Base-by-base conservation (phyloP, 2,797 vertebrate species). In the Adrianichthys oophorus region DNA sequence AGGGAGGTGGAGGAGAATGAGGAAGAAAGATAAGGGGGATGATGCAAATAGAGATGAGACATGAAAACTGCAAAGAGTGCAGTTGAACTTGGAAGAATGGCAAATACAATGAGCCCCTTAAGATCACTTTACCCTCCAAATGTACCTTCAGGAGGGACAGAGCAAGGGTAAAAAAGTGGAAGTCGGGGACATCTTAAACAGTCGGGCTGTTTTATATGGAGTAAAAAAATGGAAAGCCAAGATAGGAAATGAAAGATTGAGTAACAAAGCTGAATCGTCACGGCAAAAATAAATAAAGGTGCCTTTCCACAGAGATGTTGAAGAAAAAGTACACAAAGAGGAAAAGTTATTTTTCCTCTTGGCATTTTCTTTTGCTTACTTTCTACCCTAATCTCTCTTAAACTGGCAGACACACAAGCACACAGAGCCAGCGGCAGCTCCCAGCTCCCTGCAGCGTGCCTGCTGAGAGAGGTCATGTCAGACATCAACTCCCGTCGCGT, bases 391-490 rank as follows among this genome's bases (percentile, higher is more conserved):
- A 47, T 54, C 6, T 44, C 52, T 53, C 52, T 48, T 41, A 48
- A 53, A 57, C 59, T 59, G 66, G 41, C 59, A 78, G 71, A 82
- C 87, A 90, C 84, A 86, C 79, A 74, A 41, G 79, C 72, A 49
- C 65, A 63, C 78, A 65, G 65, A 76, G 72, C 78, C 80, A 82
- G 79, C 74, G 32, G 82, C 80, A 83, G 78, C 85, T 87, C 86
- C 79, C 79, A 83, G 80, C 79, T 84, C 85, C 87, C 84, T 46
- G 76, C 37, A 19, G 88, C 56, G 86, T 51, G 58, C 93, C 89
- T 74, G 89, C 93, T 93, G 92, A 84, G 91, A 90, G 92, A 87
- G 93, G 92, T 93, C 91, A 83, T 94, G 92, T 94, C 93, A 95
- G 92, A 95, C 92, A 95, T 93, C 92, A 87, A 80, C 92, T 90